A percentile compares a stretch with the other conserved stretches of the same genome.
Conservation (phyloP, 2,113 vertebrate genomes). For the Pterocles orientalis region DNA sequence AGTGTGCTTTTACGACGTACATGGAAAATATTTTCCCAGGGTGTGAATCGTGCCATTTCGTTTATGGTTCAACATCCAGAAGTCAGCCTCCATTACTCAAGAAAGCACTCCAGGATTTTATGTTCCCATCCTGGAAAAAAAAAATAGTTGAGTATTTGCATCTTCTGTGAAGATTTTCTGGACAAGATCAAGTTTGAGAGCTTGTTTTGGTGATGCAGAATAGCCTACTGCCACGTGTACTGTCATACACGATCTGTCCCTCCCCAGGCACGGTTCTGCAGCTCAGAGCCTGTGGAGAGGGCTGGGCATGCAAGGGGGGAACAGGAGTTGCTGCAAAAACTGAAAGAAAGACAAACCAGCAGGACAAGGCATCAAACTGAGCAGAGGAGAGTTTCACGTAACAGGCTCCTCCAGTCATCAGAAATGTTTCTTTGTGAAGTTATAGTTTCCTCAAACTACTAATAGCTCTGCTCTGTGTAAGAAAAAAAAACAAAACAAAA, state of each 20-base stretch:
- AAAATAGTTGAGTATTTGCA: neutral
- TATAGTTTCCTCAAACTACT: neutral
- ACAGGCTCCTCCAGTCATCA: neutral
- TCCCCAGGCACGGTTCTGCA: neutral
- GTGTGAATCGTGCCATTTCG: neutral
- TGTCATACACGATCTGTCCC: rapidly evolving
- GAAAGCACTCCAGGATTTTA: neutral
- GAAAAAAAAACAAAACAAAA: neutral
- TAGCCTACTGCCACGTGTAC: neutral
- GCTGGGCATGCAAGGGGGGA: neutral
- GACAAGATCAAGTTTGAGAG: neutral
- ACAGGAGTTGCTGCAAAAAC: neutral
- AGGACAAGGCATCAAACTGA: neutral
- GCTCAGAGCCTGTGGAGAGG: neutral
- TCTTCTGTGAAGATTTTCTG: neutral
- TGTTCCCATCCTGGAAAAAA: neutral
- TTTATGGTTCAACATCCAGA: neutral
- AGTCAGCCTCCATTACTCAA: neutral
- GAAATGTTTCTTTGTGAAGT: neutral
- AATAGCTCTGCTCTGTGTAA: neutral
- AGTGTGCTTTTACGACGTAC: rapidly evolving
- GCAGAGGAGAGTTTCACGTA: neutral
- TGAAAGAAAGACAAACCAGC: neutral
- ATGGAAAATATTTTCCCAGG: neutral
- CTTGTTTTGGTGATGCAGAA: neutral